phyloP scores from a whole-genome alignment of 2,888 invertebrate species.

The Folsomia candida region DNA sequence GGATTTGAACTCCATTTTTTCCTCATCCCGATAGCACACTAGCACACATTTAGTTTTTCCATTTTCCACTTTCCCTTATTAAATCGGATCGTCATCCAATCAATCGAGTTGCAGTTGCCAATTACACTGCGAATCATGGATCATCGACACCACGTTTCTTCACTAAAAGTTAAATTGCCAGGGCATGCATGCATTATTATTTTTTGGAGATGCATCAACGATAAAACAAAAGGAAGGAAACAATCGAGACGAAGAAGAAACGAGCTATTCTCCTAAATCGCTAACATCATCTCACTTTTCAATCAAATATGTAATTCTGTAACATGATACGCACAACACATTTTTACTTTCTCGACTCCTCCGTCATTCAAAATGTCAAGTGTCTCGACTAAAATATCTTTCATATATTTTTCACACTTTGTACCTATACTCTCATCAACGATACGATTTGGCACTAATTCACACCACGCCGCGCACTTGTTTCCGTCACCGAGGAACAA shows the following conservation, averaged over 20 bases:
- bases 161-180: constrained; percentile 21
- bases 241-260: background rate
- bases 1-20: background rate
- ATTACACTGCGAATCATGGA: background rate
- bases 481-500: background rate
- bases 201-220: background rate
- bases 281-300: background rate
- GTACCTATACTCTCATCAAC: no score
- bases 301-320: background rate
- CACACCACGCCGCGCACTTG: no score
- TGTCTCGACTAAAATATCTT: background rate
- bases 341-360: background rate
- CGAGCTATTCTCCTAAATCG: background rate
- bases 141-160: constrained; percentile 31
- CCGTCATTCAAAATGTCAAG: background rate
- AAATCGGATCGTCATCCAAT: background rate
- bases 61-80: background rate
- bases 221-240: constrained; percentile 1
- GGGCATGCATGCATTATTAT: no score
- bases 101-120: background rate
- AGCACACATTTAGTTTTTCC: background rate
- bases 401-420: background rate
- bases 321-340: background rate
- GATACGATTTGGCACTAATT: background rate
- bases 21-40: background rate